phyloP scores from a whole-genome alignment of 1,140 invertebrate species.

The Ylistrum balloti region DNA sequence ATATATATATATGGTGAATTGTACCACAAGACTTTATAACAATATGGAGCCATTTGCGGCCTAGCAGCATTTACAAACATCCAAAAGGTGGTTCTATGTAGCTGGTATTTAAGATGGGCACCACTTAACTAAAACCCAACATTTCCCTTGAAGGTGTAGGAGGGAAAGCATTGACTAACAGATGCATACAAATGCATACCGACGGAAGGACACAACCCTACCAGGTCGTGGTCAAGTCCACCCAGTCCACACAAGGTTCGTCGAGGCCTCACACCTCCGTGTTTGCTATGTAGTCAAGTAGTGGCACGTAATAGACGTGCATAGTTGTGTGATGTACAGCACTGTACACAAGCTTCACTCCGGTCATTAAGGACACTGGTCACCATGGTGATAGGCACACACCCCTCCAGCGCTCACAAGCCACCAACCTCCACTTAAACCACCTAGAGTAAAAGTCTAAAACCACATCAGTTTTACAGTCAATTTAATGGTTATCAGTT shows the following conservation, averaged over 20 bases:
- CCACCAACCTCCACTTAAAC: not conserved
- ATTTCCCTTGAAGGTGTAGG: constrained; percentile 27
- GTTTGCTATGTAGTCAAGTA: constrained; percentile 3
- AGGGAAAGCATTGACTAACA: constrained; percentile 21
- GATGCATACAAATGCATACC: constrained; percentile 33
- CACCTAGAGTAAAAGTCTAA: too few species aligned
- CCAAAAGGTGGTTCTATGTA: constrained; percentile 16
- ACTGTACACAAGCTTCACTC: constrained; percentile 7
- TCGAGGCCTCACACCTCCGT: constrained; percentile 12
- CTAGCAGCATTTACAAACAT: constrained; percentile 34
- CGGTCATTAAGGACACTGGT: not conserved
- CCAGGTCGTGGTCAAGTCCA: constrained; percentile 22
- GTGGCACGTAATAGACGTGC: not conserved
- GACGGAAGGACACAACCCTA: constrained; percentile 28
- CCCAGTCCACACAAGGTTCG: constrained; percentile 30
- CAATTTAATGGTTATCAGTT: too few species aligned
- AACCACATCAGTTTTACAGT: too few species aligned
- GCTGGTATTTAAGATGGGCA: not conserved
- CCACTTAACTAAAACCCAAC: constrained; percentile 38
- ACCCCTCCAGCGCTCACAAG: not conserved
- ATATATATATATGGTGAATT: not conserved
- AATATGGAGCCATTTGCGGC: not conserved
- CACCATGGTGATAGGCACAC: not conserved
- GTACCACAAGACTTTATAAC: not conserved
- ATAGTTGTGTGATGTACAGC: not conserved